These are phyloP conservation scores for Dysdera silvatica DNA, from an alignment of 1,140 invertebrate species.

Conservation along the genomic window DNA sequence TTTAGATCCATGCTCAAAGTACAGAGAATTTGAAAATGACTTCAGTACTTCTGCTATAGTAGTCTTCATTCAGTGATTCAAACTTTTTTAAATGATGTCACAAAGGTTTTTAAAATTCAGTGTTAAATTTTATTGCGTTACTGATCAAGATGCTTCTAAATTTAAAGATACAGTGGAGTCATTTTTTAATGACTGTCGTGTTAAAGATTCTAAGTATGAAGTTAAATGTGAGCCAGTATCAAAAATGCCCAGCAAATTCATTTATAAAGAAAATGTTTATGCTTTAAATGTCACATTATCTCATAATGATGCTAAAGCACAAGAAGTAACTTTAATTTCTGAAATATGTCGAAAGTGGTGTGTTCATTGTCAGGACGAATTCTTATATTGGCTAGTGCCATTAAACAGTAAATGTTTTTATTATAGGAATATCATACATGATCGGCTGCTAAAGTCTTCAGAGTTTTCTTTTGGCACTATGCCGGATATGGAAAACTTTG, in stretches of 20 bases:
- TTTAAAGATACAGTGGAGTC: too few species aligned
- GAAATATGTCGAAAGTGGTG: slow-evolving; percentile 12
- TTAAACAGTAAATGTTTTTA: background rate
- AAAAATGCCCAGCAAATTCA: background rate
- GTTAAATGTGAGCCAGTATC: background rate
- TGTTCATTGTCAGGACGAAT: background rate
- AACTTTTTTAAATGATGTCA: too few species aligned
- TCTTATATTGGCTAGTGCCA: slow-evolving; percentile 11
- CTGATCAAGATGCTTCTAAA: background rate
- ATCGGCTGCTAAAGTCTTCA: background rate
- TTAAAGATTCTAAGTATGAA: background rate
- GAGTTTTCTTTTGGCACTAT: slow-evolving; percentile 25
- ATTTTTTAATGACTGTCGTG: slow-evolving; percentile 4
- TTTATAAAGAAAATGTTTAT: slow-evolving; percentile 1
- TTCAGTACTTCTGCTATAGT: too few species aligned
- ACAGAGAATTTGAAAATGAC: too few species aligned
- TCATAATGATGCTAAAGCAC: slow-evolving; percentile 1
- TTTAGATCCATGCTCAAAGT: too few species aligned
- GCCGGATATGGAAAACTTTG: slow-evolving; percentile 8
- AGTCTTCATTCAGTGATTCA: too few species aligned
- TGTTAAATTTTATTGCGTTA: too few species aligned
- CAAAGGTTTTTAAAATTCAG: too few species aligned
- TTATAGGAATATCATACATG: background rate
- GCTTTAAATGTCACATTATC: background rate
- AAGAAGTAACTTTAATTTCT: slow-evolving; percentile 2